phyloP scores from a whole-genome alignment of 2,797 vertebrate genomes.

The Potorous gilbertii region DNA sequence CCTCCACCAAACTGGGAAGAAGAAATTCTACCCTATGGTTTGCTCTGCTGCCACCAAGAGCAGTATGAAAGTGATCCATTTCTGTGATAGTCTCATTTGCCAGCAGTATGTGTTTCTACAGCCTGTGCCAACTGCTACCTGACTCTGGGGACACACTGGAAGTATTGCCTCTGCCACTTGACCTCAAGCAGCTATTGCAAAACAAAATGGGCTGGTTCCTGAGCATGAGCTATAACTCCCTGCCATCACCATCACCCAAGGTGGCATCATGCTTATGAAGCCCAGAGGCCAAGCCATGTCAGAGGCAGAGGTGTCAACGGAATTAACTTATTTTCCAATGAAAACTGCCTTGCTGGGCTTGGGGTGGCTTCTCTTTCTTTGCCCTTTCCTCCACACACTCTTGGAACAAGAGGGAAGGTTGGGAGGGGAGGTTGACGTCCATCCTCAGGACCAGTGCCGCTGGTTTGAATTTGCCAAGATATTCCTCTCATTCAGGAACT shows the following conservation, averaged over 20 bases:
- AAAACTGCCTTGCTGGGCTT: not conserved
- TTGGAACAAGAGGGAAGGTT: not conserved
- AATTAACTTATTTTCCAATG: conserved; percentile 81
- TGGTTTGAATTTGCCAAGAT: not conserved
- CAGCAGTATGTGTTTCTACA: conserved; percentile 94
- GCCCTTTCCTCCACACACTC: not conserved
- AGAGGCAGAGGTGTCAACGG: conserved; percentile 93
- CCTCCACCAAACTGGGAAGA: conserved; percentile 92
- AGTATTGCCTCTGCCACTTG: conserved; percentile 90
- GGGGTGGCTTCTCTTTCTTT: not conserved
- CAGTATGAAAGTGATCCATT: conserved; percentile 97
- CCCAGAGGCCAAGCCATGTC: conserved; percentile 88
- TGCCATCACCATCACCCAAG: conserved; percentile 77
- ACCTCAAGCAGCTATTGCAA: conserved; percentile 90
- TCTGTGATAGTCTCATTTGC: conserved; percentile 91
- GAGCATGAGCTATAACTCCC: conserved; percentile 85
- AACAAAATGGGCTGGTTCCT: conserved; percentile 94
- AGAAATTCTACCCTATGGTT: conserved; percentile 95
- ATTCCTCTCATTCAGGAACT: not conserved
- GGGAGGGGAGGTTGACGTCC: not conserved
- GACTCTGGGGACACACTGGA: conserved; percentile 85
- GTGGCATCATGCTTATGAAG: conserved; percentile 85
- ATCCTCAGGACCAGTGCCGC: not conserved
- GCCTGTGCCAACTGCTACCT: conserved; percentile 90
- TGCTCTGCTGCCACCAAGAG: conserved; percentile 96